Evolutionary conservation across 2,113 vertebrate species (phyloP), one percentile per base, ranked within the genome.

Genomic region (Megaptera novaeangliae): DNA sequence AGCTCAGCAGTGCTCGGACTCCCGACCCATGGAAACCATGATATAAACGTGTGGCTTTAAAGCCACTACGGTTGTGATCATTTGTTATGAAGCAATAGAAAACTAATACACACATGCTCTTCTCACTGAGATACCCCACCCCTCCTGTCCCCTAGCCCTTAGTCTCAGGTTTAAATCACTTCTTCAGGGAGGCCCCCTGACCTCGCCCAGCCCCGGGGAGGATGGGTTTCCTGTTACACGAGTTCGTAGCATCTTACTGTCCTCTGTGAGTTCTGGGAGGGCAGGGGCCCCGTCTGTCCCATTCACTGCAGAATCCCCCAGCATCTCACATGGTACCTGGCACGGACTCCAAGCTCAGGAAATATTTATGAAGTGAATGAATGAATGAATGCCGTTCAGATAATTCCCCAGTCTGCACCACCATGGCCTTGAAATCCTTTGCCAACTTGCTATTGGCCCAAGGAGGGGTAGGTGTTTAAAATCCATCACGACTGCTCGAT

Each of bases 51-150:
- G 27, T 5, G 10, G 11, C 15, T 18, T 25, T 2, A 59, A 59
- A 34, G 92, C 41, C 41, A 3, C 31, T 7, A 5, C 49, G 41
- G 31, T 1, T 29, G n/a, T 18, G 15, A 0, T 5, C 6, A 0
- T 49, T 57, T 61, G 55, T 36, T 36, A 29, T 2, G 1, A 44
- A 84, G 44, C 27, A 25, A 6, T 1, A 27, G 74, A 14, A 39
- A n/a, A 14, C 5, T 3, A 21, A 34, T 1, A 3, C 4, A 0
- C 0, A 0, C 36, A 3, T 3, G 0, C 49, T 59, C 18, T 11
- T 2, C 0, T 23, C 46, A 4, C 41, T 2, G 25, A 27, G 72
- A 2, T 2, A 0, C 7, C 39, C n/a, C 2, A 1, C 31, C 46
- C 6, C 31, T 52, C 75, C 46, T 52, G 31, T 18, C 18, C 3